phyloP scores from a whole-genome alignment of 2,888 invertebrate genomes.

The Leptarthrus brevirostris region DNA sequence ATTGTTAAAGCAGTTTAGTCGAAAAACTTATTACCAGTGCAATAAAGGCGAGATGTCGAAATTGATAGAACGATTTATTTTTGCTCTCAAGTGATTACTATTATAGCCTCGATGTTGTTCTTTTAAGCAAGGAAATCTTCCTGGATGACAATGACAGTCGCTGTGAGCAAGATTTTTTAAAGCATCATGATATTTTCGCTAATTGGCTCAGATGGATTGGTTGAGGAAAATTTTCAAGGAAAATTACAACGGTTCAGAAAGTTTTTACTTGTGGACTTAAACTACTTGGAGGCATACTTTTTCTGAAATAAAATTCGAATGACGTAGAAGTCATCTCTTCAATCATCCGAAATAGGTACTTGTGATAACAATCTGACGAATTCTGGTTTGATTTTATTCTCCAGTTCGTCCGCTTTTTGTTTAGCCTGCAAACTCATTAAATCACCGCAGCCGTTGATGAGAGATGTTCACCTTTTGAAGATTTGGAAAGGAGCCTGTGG shows the following conservation, averaged over 20 bases:
- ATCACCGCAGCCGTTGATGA: background rate
- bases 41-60: background rate
- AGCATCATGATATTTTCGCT: background rate
- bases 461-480: background rate
- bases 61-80: background rate
- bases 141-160: background rate
- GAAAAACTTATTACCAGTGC: no score
- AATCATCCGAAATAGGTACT: no score
- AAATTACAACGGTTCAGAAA: background rate
- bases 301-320: no score
- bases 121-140: no score
- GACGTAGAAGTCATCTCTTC: no score
- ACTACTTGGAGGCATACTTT: no score
- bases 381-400: background rate
- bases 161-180: background rate
- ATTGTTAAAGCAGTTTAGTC: no score
- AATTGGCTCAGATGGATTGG: background rate
- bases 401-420: background rate
- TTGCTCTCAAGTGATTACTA: background rate
- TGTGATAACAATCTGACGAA: no score
- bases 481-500: background rate
- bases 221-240: background rate
- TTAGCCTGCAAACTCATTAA: background rate
- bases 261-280: no score
- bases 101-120: no score